Evolutionary conservation across 2,113 vertebrate species (phyloP), one percentile per base, ranked within the genome.

Genomic region (Castor canadensis): DNA sequence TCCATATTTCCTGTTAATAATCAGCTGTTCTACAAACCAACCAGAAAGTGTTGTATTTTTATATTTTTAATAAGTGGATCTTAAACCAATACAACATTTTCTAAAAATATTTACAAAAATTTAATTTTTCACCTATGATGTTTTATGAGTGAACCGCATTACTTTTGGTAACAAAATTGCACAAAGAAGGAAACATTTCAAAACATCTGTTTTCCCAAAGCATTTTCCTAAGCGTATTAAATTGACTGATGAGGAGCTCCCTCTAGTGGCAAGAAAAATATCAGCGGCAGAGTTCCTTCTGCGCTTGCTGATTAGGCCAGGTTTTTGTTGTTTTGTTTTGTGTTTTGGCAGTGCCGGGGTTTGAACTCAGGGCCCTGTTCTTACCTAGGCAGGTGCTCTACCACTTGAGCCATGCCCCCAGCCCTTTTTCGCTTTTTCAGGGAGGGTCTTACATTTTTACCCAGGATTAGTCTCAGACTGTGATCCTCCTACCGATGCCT

Each of bases 201-300:
- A 86, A 92, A 38, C 19, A 52, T 30, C 76, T 58, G 26, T 77
- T 72, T 86, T 89, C 45, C 35, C 22, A 80, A 80, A 71, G 22
- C 26, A 4, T 49, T 83, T 40, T 54, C 90, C 15, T 8, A 2
- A 26, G 72, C 7, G 1, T 64, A n/a, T 75, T 88, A 28, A 62
- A 77, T 94, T 84, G 81, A 15, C 76, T 81, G 60, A 71, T 47
- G 28, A 94, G 52, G 79, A 52, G 89, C 91, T 60, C 97, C 96
- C 97, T 86, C 95, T 97, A 95, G 82, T 60, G 96, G 93, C 56
- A 30, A 58, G 52, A 95, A 95, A 93, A 92, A 56, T 79, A 49
- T 38, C 67, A 94, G 90, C 32, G 12, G 12, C 35, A 26, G 56
- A 4, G 28, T 86, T 82, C 90, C 64, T 38, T 56, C 2, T n/a